These are phyloP conservation scores for Anguilla obscura DNA, from an alignment of 2,797 vertebrate genomes.

Conservation along the genomic window DNA sequence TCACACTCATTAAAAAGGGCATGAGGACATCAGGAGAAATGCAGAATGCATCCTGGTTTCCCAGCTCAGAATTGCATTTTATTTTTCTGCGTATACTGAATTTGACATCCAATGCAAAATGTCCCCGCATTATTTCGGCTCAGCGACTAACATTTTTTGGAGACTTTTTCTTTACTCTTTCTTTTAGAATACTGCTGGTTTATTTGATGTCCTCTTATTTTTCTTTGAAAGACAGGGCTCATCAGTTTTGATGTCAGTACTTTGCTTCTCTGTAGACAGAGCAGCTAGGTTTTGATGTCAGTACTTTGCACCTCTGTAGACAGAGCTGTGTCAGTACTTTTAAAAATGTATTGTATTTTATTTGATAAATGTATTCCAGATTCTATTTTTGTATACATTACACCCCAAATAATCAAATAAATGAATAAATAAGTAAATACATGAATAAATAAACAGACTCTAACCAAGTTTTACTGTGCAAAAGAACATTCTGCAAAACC, in stretches of 20 bases:
- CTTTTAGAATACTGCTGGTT: background rate
- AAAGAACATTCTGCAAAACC: constrained; percentile 55
- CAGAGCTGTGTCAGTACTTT: background rate
- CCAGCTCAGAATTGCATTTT: background rate
- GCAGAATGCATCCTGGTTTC: background rate
- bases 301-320: background rate
- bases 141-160: background rate
- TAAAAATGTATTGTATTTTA: background rate
- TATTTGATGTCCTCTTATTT: background rate
- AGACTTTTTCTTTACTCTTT: background rate
- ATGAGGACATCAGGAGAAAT: too few species aligned
- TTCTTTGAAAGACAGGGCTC: background rate
- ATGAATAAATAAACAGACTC: background rate
- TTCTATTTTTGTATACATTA: background rate
- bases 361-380: background rate
- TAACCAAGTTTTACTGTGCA: background rate
- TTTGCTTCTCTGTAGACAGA: background rate
- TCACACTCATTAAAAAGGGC: too few species aligned
- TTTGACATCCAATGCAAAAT: constrained; percentile 27
- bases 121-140: background rate
- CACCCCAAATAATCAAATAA: background rate
- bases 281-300: background rate
- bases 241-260: background rate
- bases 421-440: background rate
- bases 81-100: background rate